These are phyloP conservation scores for Leptosomus discolor DNA, from an alignment of 2,113 vertebrate species.

Conservation along the genomic window DNA sequence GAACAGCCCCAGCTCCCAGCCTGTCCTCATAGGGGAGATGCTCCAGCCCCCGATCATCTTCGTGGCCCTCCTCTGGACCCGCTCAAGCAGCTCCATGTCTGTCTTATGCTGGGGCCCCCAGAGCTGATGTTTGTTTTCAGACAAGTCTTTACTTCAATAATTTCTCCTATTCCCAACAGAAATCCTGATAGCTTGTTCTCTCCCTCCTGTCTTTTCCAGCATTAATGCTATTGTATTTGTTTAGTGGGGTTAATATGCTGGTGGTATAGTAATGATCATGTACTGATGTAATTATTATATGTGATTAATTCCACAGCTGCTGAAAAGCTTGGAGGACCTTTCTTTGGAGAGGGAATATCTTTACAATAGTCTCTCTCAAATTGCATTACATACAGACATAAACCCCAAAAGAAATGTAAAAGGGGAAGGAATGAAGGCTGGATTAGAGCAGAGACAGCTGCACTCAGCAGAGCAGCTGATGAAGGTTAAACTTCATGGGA, in stretches of 20 bases:
- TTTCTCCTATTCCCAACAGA: neutral
- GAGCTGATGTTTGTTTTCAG: conserved; percentile 19
- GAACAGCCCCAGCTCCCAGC: no score
- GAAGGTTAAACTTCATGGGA: neutral
- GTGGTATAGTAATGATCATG: conserved; percentile 58
- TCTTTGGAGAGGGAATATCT: conserved; percentile 20
- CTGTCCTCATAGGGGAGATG: no score
- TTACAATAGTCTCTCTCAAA: conserved; percentile 52
- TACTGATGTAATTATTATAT: conserved; percentile 60
- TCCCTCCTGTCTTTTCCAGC: neutral
- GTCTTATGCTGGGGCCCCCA: no score
- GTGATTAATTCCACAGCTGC: conserved; percentile 55
- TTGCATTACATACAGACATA: neutral
- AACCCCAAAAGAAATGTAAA: neutral
- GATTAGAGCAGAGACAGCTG: neutral
- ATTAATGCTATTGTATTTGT: conserved; percentile 52
- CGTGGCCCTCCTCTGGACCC: no score
- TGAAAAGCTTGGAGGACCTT: conserved; percentile 44
- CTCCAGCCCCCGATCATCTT: no score
- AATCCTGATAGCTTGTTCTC: neutral
- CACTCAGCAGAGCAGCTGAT: neutral
- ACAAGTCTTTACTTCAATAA: neutral
- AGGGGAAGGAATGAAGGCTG: neutral
- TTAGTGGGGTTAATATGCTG: conserved; percentile 73
- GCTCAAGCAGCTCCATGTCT: no score